Conservation (phyloP, 2,888 invertebrate species). For the Tinea pellionella region DNA sequence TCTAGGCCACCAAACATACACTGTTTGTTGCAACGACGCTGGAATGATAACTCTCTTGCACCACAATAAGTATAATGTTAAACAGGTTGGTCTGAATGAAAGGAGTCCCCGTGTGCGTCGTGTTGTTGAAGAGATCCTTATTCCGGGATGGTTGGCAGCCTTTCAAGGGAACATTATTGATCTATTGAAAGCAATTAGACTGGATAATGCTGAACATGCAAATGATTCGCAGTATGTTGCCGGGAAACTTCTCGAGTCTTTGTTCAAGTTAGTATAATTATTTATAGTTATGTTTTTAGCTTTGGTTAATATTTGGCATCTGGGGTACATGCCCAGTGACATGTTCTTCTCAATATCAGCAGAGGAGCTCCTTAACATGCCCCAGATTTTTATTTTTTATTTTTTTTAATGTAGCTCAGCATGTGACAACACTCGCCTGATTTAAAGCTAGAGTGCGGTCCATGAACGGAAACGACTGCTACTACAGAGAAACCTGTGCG, state of each 20-base stretch:
- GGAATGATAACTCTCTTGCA: too few relatives aligned
- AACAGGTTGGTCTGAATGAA: slow-evolving; percentile 56
- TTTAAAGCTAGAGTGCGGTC: too few relatives aligned
- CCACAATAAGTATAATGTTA: background rate
- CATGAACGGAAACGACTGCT: too few relatives aligned
- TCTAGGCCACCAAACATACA: too few relatives aligned
- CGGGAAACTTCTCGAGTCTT: slow-evolving; percentile 53
- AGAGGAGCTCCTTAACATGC: too few relatives aligned
- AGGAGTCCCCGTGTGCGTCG: slow-evolving; percentile 55
- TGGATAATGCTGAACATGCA: slow-evolving; percentile 70
- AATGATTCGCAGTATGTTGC: slow-evolving; percentile 64
- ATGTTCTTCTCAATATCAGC: too few relatives aligned
- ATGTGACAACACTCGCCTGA: too few relatives aligned
- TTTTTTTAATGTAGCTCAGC: too few relatives aligned
- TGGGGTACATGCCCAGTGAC: too few relatives aligned
- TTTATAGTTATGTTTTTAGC: background rate
- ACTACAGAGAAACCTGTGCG: too few relatives aligned
- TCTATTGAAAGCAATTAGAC: slow-evolving; percentile 79
- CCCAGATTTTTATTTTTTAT: too few relatives aligned
- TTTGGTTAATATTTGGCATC: background rate
- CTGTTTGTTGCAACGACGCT: too few relatives aligned
- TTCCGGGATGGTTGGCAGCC: slow-evolving; percentile 81
- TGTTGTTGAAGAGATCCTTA: slow-evolving; percentile 65
- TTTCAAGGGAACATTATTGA: slow-evolving; percentile 77
- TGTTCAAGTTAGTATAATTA: slow-evolving; percentile 47